Conservation (phyloP, 2,797 vertebrate genomes). For the Xiphophorus birchmanni region DNA sequence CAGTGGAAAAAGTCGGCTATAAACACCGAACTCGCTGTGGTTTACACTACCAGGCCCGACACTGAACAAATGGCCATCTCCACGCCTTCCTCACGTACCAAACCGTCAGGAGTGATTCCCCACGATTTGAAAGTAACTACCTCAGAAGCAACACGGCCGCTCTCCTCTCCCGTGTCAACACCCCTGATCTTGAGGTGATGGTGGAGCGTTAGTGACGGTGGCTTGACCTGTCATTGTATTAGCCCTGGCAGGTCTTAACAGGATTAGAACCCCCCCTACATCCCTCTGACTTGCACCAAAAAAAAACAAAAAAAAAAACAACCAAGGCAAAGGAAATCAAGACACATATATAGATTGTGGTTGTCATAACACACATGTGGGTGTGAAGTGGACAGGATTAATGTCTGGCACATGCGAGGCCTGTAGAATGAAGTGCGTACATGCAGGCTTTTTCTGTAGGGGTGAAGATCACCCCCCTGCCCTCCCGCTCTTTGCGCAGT, state of each 20-base stretch:
- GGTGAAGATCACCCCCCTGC: slow-evolving; percentile 52
- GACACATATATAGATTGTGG: slow-evolving; percentile 42
- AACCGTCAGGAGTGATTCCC: slow-evolving; percentile 30
- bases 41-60: background rate
- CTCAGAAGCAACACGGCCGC: slow-evolving; percentile 43
- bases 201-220: slow-evolving; percentile 25
- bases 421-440: slow-evolving; percentile 42
- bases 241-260: slow-evolving; percentile 80
- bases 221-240: slow-evolving; percentile 67
- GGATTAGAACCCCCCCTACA: slow-evolving; percentile 63
- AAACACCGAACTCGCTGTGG: background rate
- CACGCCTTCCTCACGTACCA: slow-evolving; percentile 1
- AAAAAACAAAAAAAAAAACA: slow-evolving; percentile 21
- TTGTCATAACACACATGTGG: slow-evolving; percentile 57
- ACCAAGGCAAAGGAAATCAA: slow-evolving; percentile 34
- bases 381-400: slow-evolving; percentile 49
- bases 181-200: slow-evolving; percentile 34
- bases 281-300: slow-evolving; percentile 56
- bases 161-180: slow-evolving; percentile 62
- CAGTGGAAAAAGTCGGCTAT: background rate
- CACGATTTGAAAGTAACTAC: slow-evolving; percentile 54
- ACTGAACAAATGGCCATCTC: slow-evolving; percentile 23
- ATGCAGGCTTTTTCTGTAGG: slow-evolving; percentile 44
- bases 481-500: slow-evolving; percentile 58
- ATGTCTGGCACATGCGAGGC: slow-evolving; percentile 44